Evolutionary conservation across 2,113 vertebrate genomes (phyloP).

Genomic region (Cryptomyrus ogoouensis): DNA sequence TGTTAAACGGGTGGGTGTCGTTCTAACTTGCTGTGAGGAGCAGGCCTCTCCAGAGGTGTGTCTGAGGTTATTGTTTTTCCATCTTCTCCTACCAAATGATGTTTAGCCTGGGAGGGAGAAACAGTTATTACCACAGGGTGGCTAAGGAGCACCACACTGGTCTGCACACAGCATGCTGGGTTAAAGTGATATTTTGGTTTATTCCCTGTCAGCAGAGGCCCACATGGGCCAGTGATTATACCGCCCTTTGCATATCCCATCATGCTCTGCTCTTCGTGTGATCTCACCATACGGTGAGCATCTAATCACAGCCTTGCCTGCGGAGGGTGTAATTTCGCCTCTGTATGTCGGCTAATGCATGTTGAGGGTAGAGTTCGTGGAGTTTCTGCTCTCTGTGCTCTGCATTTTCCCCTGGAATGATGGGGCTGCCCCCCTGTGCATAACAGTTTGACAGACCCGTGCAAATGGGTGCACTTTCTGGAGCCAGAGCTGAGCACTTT

Average conservation of each 20-base stretch:
- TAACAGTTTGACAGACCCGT: background rate
- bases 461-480: background rate
- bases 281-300: background rate
- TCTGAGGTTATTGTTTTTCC: background rate
- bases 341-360: background rate
- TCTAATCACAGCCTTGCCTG: conserved; percentile 5
- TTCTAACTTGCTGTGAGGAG: background rate
- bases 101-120: background rate
- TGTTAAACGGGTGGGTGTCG: background rate
- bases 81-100: background rate
- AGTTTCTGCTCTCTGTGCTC: background rate
- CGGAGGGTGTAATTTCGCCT: background rate
- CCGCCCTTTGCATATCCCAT: background rate
- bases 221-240: background rate
- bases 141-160: background rate
- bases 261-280: background rate
- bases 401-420: background rate
- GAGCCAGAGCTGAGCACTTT: background rate
- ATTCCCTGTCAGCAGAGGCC: background rate
- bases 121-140: background rate
- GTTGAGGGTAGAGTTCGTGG: background rate
- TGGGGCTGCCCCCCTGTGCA: background rate
- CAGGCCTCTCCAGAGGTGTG: background rate
- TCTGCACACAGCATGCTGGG: background rate
- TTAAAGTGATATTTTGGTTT: conserved; percentile 7